Evolutionary conservation across 1,140 invertebrate species (phyloP).

Genomic region (Anoplophora glabripennis): DNA sequence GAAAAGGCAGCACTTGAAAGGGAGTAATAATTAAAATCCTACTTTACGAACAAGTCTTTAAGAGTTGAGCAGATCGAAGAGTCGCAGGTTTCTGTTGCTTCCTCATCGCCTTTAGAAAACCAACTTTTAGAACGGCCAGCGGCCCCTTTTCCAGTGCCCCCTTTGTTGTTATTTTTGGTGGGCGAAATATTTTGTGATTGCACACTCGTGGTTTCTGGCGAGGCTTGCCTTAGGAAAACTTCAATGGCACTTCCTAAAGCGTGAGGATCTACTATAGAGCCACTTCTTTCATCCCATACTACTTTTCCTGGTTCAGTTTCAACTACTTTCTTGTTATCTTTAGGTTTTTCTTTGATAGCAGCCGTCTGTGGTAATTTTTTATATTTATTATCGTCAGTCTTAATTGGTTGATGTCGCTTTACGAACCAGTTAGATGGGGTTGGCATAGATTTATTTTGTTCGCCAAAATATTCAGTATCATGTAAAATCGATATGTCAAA

Average conservation of each 20-base stretch:
- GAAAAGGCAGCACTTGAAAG: conserved; percentile 13
- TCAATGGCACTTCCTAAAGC: conserved; percentile 77
- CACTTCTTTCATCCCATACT: conserved; percentile 69
- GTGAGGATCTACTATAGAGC: conserved; percentile 72
- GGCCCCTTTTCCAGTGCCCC: conserved; percentile 29
- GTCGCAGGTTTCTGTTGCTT: conserved; percentile 66
- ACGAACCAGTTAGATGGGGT: conserved; percentile 68
- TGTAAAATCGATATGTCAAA: conserved; percentile 74
- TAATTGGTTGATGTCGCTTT: conserved; percentile 65
- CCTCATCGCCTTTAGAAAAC: conserved; percentile 60
- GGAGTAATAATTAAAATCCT: conserved; percentile 30
- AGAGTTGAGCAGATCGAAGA: conserved; percentile 73
- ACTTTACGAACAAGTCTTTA: conserved; percentile 80
- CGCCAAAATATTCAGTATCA: conserved; percentile 49
- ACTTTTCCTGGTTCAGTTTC: conserved; percentile 53
- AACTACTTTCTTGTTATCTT: conserved; percentile 47
- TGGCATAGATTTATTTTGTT: conserved; percentile 41
- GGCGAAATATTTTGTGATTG: conserved; percentile 40
- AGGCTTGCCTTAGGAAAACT: conserved; percentile 64
- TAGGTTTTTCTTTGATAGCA: conserved; percentile 45
- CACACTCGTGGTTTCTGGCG: conserved; percentile 46
- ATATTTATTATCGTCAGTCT: conserved; percentile 47
- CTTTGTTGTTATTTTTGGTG: conserved; percentile 46
- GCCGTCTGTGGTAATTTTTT: conserved; percentile 57
- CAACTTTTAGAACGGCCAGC: conserved; percentile 47